These are phyloP conservation scores for Flexamia atlantica DNA, from an alignment of 2,888 invertebrate genomes.

Conservation along the genomic window DNA sequence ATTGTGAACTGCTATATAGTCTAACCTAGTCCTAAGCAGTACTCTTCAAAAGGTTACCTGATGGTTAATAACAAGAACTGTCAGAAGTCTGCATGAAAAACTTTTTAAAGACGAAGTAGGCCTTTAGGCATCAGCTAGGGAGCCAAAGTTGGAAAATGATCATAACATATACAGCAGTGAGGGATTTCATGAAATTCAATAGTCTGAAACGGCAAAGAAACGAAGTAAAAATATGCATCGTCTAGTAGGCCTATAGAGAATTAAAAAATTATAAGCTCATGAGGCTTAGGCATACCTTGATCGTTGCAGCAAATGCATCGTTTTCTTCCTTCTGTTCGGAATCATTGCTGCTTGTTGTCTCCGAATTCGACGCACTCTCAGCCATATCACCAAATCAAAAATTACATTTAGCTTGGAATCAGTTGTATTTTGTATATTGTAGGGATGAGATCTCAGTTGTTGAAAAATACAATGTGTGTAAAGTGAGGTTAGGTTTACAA, in stretches of 20 bases:
- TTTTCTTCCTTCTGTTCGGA: background rate
- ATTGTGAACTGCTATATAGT: no score
- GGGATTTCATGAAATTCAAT: no score
- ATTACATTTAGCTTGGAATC: background rate
- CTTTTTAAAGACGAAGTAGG: no score
- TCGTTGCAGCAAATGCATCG: background rate
- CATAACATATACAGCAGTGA: background rate
- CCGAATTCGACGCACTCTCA: background rate
- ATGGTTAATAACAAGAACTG: no score
- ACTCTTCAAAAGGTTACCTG: no score
- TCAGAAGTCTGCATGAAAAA: no score
- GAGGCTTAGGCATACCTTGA: background rate
- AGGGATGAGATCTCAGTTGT: background rate
- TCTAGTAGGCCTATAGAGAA: background rate
- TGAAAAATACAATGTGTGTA: background rate
- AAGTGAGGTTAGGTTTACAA: background rate
- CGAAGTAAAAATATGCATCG: background rate
- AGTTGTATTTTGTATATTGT: background rate
- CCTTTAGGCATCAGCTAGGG: no score
- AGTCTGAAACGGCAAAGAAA: background rate
- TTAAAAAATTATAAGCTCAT: background rate
- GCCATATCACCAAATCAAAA: background rate
- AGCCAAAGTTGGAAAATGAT: background rate
- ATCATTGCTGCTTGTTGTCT: background rate
- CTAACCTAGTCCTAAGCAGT: no score